Conservation (phyloP, 2,113 vertebrate species). For the Irena cyanogastra region DNA sequence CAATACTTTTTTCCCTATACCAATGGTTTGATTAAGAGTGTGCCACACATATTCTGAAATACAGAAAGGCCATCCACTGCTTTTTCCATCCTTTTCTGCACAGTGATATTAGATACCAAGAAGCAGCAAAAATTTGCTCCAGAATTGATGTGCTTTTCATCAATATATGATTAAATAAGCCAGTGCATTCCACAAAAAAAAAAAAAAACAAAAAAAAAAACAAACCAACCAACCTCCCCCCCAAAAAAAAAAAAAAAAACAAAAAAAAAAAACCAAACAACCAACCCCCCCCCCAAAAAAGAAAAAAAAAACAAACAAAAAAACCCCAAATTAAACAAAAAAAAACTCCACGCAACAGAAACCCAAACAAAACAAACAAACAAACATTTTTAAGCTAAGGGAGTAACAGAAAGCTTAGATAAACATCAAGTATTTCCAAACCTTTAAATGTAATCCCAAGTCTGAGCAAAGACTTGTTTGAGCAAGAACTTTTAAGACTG, state of each 20-base stretch:
- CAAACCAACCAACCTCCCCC: background rate
- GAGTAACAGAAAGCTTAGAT: background rate
- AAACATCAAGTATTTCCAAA: background rate
- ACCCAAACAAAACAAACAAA: background rate
- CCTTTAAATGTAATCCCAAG: background rate
- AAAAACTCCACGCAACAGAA: background rate
- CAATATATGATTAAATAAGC: background rate
- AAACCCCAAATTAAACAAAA: background rate
- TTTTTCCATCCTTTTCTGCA: background rate
- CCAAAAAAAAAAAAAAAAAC: no score
- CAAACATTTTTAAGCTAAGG: background rate
- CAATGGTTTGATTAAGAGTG: background rate
- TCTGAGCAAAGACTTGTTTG: background rate
- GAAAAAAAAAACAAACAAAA: background rate
- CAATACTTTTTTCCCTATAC: background rate
- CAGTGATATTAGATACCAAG: background rate
- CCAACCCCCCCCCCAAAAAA: background rate
- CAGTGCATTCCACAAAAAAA: background rate
- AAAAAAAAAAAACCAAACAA: no score
- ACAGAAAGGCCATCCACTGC: background rate
- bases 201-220: background rate
- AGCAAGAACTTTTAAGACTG: background rate
- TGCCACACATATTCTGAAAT: background rate
- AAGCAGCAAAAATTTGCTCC: background rate
- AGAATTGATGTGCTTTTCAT: background rate